A percentile compares a stretch with the other conserved stretches of the same genome.
Evolutionary conservation across 2,113 vertebrate genomes (phyloP).

Genomic region (Callionymus lyra): DNA sequence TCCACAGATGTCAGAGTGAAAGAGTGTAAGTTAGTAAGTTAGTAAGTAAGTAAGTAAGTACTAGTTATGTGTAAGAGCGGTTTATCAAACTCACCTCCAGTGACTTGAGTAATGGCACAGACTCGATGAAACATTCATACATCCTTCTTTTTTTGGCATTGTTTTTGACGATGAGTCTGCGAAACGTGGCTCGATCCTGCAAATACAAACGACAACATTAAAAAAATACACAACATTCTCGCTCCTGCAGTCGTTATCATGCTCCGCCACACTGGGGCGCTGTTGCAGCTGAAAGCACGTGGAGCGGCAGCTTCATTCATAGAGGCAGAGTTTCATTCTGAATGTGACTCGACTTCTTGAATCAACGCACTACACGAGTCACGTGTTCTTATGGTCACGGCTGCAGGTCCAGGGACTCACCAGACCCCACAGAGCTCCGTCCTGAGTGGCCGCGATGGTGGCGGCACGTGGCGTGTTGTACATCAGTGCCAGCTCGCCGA

Average conservation of each 20-base stretch:
- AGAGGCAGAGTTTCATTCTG: constrained; percentile 41
- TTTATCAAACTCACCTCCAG: constrained; percentile 94
- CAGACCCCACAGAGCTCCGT: constrained; percentile 93
- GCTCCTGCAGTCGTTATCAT: too few relatives aligned
- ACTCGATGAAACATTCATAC: constrained; percentile 91
- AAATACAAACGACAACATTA: background rate
- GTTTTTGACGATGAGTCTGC: constrained; percentile 95
- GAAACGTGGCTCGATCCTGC: constrained; percentile 93
- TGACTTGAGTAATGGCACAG: constrained; percentile 90
- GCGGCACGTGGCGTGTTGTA: constrained; percentile 97
- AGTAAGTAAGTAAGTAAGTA: too few relatives aligned
- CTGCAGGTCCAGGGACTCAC: constrained; percentile 58
- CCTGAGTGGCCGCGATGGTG: constrained; percentile 86
- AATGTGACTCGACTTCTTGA: constrained; percentile 15
- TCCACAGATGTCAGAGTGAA: too few relatives aligned
- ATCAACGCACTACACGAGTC: constrained; percentile 4
- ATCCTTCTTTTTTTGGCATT: constrained; percentile 93
- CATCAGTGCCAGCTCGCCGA: constrained; percentile 96
- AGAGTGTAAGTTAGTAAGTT: too few relatives aligned
- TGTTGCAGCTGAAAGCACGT: constrained; percentile 4
- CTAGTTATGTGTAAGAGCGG: too few relatives aligned
- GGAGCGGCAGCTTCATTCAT: constrained; percentile 34
- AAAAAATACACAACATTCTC: background rate
- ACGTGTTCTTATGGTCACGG: too few relatives aligned
- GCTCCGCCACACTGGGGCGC: constrained; percentile 33